Conservation (phyloP, 2,113 vertebrate genomes). For the Zeus faber region DNA sequence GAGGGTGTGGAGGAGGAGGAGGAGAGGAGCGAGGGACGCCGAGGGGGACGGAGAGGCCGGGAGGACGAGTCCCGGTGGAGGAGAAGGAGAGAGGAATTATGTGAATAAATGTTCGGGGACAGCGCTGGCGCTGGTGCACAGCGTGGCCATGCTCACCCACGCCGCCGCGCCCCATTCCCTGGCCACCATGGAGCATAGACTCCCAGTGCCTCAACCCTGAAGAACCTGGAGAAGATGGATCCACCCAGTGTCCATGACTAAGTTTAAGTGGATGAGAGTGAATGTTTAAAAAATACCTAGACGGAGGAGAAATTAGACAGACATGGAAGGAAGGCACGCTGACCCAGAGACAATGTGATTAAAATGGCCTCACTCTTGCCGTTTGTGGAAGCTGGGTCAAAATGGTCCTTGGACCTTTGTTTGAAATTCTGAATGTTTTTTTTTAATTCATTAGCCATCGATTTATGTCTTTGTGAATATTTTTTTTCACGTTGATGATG, state of each 20-base stretch:
- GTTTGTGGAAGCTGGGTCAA: too few species aligned
- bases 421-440: too few species aligned
- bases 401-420: too few species aligned
- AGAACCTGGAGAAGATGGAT: slow-evolving; percentile 5
- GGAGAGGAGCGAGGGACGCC: slow-evolving; percentile 44
- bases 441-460: too few species aligned
- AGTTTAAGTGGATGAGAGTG: too few species aligned
- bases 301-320: not conserved
- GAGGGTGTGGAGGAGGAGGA: slow-evolving; percentile 56
- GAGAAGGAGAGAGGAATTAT: slow-evolving; percentile 57
- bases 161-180: slow-evolving; percentile 27
- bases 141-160: slow-evolving; percentile 51
- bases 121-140: slow-evolving; percentile 54
- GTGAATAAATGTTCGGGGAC: slow-evolving; percentile 56
- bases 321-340: too few species aligned
- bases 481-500: too few species aligned
- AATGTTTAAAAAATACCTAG: too few species aligned
- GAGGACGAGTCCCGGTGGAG: slow-evolving; percentile 33
- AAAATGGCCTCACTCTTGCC: too few species aligned
- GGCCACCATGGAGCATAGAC: slow-evolving; percentile 14
- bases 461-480: too few species aligned
- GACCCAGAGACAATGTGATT: too few species aligned
- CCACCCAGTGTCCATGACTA: too few species aligned
- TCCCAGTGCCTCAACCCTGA: not conserved
- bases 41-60: slow-evolving; percentile 49